phyloP scores from a whole-genome alignment of 2,888 invertebrate species.

The Limenitis camilla region DNA sequence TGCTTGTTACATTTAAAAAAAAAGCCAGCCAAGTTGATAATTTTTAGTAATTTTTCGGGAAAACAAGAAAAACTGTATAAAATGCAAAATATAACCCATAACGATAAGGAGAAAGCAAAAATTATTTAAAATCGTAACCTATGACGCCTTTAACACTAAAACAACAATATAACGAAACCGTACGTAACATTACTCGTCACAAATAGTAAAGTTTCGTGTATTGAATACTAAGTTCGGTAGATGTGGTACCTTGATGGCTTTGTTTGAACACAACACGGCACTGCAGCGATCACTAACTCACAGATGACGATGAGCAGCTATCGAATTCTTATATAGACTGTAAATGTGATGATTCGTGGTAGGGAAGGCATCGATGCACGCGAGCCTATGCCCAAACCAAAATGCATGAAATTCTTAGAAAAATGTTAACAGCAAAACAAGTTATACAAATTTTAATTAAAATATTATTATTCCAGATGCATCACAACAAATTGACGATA shows the following conservation, averaged over 20 bases:
- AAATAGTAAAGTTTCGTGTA: slow-evolving; percentile 1
- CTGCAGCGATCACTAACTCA: slow-evolving; percentile 62
- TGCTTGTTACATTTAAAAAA: too few relatives aligned
- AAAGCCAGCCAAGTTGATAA: too few relatives aligned
- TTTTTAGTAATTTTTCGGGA: too few relatives aligned
- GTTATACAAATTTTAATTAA: not conserved
- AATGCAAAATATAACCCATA: too few relatives aligned
- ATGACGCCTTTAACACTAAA: slow-evolving; percentile 1
- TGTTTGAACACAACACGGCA: slow-evolving; percentile 63
- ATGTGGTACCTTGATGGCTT: slow-evolving; percentile 47
- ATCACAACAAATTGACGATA: not conserved
- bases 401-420: slow-evolving; percentile 44
- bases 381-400: slow-evolving; percentile 24
- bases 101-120: not conserved
- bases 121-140: not conserved
- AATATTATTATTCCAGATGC: not conserved
- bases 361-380: slow-evolving; percentile 43
- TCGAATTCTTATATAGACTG: slow-evolving; percentile 68
- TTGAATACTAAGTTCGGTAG: slow-evolving; percentile 13
- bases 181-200: slow-evolving; percentile 9
- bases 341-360: slow-evolving; percentile 42
- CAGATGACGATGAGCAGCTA: slow-evolving; percentile 53
- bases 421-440: not conserved
- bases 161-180: not conserved
- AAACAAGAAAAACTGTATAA: too few relatives aligned